phyloP scores from a whole-genome alignment of 2,113 vertebrate genomes.

The Clarias magur region DNA sequence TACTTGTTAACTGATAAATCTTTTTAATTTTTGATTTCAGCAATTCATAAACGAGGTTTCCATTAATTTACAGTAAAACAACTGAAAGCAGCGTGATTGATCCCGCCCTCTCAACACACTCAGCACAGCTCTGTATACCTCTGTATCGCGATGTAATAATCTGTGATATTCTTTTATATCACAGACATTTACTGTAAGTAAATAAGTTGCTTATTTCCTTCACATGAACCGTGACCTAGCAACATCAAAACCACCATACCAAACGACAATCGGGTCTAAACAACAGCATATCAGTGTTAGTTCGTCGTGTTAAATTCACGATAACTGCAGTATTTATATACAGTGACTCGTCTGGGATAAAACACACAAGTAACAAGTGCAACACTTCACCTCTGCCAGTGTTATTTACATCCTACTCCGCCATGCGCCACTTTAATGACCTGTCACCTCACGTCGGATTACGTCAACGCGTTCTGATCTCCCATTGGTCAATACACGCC shows the following conservation, averaged over 20 bases:
- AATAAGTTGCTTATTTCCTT: no score
- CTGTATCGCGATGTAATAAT: neutral
- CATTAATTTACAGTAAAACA: neutral
- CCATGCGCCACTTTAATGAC: constrained; percentile 32
- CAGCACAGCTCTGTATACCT: neutral
- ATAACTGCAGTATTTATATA: neutral
- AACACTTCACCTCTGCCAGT: neutral
- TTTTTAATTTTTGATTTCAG: neutral
- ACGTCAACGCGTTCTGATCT: constrained; percentile 19
- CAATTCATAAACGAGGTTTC: neutral
- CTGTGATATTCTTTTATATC: neutral
- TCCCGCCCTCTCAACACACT: neutral
- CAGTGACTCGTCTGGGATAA: neutral
- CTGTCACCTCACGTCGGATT: constrained; percentile 30
- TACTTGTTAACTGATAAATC: neutral
- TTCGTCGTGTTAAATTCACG: neutral
- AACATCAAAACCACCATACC: neutral
- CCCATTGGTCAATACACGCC: constrained; percentile 59
- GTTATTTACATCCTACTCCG: constrained; percentile 32
- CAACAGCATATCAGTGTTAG: neutral
- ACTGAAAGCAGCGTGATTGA: neutral
- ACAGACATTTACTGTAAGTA: neutral
- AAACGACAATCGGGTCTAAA: neutral
- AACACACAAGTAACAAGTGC: neutral
- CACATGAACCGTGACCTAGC: neutral